Percentiles rank a stretch among this genome's conserved stretches.
Evolutionary conservation across 2,888 invertebrate genomes (phyloP).

Genomic region (Lissocephala sabroskyi): DNA sequence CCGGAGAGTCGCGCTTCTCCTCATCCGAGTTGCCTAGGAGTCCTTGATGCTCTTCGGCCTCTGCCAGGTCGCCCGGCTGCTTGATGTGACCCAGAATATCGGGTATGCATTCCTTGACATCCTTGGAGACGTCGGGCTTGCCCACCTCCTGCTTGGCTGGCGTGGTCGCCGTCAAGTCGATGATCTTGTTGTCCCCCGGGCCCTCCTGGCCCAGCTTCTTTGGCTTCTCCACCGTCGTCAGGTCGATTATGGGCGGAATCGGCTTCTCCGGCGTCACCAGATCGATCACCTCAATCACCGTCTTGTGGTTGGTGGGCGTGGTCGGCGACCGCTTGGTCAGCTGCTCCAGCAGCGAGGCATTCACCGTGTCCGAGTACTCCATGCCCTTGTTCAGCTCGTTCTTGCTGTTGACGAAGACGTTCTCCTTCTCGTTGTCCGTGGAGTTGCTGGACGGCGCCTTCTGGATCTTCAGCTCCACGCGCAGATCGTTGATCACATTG

Average conservation of each 20-base stretch:
- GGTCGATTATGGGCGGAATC: constrained; percentile 63
- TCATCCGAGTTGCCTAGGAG: constrained; percentile 56
- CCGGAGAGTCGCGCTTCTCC: constrained; percentile 68
- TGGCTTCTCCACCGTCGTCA: constrained; percentile 60
- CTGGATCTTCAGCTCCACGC: constrained; percentile 68
- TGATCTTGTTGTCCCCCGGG: constrained; percentile 65
- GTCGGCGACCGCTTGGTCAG: constrained; percentile 51
- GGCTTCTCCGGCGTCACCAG: constrained; percentile 69
- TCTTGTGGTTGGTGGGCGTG: constrained; percentile 59
- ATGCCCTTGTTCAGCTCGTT: constrained; percentile 71
- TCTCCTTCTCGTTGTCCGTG: constrained; percentile 70
- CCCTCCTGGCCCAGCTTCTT: constrained; percentile 34
- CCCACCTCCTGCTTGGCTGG: constrained; percentile 49
- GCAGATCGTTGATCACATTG: constrained; percentile 67
- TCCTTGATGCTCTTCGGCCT: constrained; percentile 46
- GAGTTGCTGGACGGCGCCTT: constrained; percentile 61
- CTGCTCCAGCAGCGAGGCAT: constrained; percentile 67
- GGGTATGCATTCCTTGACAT: constrained; percentile 68
- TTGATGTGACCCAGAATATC: constrained; percentile 69
- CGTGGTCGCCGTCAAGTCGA: constrained; percentile 52
- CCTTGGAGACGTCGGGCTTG: constrained; percentile 68
- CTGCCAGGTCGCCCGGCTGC: constrained; percentile 17
- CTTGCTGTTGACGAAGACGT: constrained; percentile 70
- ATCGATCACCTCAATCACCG: constrained; percentile 70
- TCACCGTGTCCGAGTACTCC: constrained; percentile 70